Base-by-base conservation (phyloP, 1,140 invertebrate species). In the Maniola jurtina region DNA sequence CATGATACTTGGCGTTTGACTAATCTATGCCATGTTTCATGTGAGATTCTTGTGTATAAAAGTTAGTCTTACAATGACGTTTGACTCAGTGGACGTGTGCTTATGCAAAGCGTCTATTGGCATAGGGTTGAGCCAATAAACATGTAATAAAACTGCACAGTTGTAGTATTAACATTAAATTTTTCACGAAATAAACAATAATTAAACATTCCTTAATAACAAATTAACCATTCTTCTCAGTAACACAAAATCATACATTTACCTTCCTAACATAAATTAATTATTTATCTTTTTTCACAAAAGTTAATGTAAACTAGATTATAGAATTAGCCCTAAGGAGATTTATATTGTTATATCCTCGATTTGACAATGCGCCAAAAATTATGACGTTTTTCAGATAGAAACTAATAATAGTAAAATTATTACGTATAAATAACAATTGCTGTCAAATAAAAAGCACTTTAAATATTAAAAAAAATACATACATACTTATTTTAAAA, bases 361-460 rank as follows among this genome's bases (percentile, higher is more conserved):
- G 42, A 64, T 64, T 84, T 82, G 81, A 84, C 80, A 84, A 84
- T 84, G 81, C 81, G 81, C 81, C 81, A 79, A 77, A 74, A 61
- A 65, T 54, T 63, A 61, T 67, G 66, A 73, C 75, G 69, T 80
- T 76, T 80, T 80, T 77, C 74, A 74, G 70, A 66, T 33, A 56
- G 57, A 61, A 61, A 55, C 56, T 54, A 40, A 40, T 40, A 54
- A 36, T n/a, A 54, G 2, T 54, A 38, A 6, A 5, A 35, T 38
- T 14, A 50, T 10, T 25, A 59, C 14, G n/a, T n/a, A 25, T 25
- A 25, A 25, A 25, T 25, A 2, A 25, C 25, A 25, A 25, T 25
- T 25, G 4, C 25, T 25, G 25, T 25, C 5, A 11, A 42, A 13
- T 45, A 42, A 59, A 7, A 52, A 11, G 0, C 54, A 36, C 15